These are phyloP conservation scores for Drosophila sturtevanti DNA, from an alignment of 1,140 invertebrate species.

Conservation along the genomic window DNA sequence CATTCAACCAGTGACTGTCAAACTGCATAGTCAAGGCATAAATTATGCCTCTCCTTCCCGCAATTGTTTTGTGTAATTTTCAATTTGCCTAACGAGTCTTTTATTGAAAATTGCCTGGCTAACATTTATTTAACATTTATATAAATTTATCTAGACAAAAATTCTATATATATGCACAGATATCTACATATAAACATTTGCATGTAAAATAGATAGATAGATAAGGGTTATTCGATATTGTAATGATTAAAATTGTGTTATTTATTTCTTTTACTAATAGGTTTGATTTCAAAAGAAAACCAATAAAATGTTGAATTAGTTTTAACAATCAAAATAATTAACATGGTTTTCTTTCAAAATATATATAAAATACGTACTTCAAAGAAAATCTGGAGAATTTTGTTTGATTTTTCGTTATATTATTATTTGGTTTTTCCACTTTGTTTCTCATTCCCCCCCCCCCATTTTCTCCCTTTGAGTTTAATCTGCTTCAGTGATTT, in stretches of 20 bases:
- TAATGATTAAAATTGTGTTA: background rate
- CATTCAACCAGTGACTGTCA: constrained; percentile 48
- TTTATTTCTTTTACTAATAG: too few relatives aligned
- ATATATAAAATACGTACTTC: too few relatives aligned
- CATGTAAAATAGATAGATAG: background rate
- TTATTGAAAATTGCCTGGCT: constrained; percentile 38
- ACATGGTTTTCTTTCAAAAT: too few relatives aligned
- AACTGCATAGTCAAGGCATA: constrained; percentile 53
- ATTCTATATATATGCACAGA: background rate
- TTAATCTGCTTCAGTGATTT: too few relatives aligned
- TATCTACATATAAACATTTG: constrained; percentile 16
- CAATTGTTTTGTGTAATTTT: constrained; percentile 57
- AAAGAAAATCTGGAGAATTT: too few relatives aligned
- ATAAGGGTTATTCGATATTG: background rate
- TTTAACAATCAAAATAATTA: too few relatives aligned
- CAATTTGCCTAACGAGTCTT: constrained; percentile 60
- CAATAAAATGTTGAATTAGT: too few relatives aligned
- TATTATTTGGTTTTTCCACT: too few relatives aligned
- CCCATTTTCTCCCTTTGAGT: too few relatives aligned
- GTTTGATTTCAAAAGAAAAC: too few relatives aligned
- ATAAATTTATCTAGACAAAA: constrained; percentile 31
- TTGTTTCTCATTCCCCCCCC: too few relatives aligned
- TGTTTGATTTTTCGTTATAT: too few relatives aligned
- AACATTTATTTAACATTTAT: constrained; percentile 27
- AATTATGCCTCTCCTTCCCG: constrained; percentile 57